These are phyloP conservation scores for Brachyistius frenatus DNA, from an alignment of 2,113 vertebrate genomes.

Conservation along the genomic window DNA sequence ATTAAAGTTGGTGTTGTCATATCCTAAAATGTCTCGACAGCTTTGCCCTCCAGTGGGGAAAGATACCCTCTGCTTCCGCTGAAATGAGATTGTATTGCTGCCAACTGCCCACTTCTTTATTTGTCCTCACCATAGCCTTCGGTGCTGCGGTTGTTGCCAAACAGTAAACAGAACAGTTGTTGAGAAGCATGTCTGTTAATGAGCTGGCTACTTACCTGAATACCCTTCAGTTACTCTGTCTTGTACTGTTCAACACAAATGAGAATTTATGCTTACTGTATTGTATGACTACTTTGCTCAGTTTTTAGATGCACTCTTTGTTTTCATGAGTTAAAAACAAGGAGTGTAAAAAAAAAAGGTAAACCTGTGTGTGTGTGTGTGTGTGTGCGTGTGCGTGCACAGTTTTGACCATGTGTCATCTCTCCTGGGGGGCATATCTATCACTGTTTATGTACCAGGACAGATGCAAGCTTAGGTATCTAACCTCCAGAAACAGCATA, in stretches of 20 bases:
- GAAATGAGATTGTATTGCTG: conserved; percentile 48
- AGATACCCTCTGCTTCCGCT: conserved; percentile 41
- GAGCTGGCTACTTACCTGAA: conserved; percentile 40
- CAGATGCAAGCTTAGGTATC: conserved; percentile 33
- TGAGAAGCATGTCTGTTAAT: conserved; percentile 52
- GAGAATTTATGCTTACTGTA: conserved; percentile 19
- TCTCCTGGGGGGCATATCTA: conserved; percentile 13
- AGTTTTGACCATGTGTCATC: conserved; percentile 41
- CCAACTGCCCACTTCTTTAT: conserved; percentile 59
- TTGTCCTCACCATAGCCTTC: conserved; percentile 42
- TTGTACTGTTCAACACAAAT: neutral
- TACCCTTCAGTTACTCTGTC: conserved; percentile 16
- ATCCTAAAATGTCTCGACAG: neutral
- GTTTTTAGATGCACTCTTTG: conserved; percentile 16
- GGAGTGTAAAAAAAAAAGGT: conserved; percentile 2
- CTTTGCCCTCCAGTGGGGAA: conserved; percentile 32
- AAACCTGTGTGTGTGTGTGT: neutral
- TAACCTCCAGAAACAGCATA: conserved; percentile 27
- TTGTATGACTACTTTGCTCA: neutral
- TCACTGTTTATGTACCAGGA: conserved; percentile 40
- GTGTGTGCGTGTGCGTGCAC: neutral
- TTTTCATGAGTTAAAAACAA: conserved; percentile 25
- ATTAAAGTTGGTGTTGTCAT: conserved; percentile 18
- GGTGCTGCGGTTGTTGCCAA: conserved; percentile 47
- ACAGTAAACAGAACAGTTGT: conserved; percentile 41